These are phyloP conservation scores for Isoperla grammatica DNA, from an alignment of 2,888 invertebrate species.

Conservation along the genomic window DNA sequence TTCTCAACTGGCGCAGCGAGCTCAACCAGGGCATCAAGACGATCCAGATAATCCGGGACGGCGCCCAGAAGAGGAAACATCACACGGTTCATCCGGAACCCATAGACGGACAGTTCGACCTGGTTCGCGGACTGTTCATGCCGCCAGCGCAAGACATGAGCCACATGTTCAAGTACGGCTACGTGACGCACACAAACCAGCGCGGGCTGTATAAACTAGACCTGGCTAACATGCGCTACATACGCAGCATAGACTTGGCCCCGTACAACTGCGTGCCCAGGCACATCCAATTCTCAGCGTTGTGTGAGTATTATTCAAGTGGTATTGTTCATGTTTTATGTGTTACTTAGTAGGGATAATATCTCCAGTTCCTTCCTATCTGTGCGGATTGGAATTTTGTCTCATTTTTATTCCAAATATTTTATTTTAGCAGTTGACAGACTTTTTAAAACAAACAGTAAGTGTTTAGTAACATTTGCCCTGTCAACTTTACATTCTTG, in stretches of 20 bases:
- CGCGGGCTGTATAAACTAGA: conserved; percentile 67
- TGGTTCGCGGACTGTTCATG: conserved; percentile 59
- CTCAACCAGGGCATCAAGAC: conserved; percentile 58
- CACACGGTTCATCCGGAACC: conserved; percentile 68
- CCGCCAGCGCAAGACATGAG: conserved; percentile 55
- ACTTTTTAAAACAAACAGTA: too few species aligned
- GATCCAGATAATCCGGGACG: conserved; percentile 64
- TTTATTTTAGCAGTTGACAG: too few species aligned
- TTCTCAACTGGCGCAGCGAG: conserved; percentile 60
- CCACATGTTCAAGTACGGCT: conserved; percentile 62
- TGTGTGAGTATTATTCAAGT: conserved; percentile 68
- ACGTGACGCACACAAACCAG: conserved; percentile 67
- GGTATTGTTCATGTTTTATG: too few species aligned
- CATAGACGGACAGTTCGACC: conserved; percentile 68
- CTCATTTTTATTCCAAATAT: too few species aligned
- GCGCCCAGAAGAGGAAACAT: conserved; percentile 64
- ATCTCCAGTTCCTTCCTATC: too few species aligned
- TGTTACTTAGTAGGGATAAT: too few species aligned
- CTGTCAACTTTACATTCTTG: too few species aligned
- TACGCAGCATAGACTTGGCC: conserved; percentile 63
- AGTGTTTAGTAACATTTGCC: too few species aligned
- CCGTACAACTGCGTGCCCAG: conserved; percentile 67
- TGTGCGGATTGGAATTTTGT: too few species aligned
- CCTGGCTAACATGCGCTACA: conserved; percentile 63
- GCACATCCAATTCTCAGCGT: conserved; percentile 61